Base-by-base conservation (phyloP, 2,888 invertebrate genomes). In the Drosophila vallismaia region DNA sequence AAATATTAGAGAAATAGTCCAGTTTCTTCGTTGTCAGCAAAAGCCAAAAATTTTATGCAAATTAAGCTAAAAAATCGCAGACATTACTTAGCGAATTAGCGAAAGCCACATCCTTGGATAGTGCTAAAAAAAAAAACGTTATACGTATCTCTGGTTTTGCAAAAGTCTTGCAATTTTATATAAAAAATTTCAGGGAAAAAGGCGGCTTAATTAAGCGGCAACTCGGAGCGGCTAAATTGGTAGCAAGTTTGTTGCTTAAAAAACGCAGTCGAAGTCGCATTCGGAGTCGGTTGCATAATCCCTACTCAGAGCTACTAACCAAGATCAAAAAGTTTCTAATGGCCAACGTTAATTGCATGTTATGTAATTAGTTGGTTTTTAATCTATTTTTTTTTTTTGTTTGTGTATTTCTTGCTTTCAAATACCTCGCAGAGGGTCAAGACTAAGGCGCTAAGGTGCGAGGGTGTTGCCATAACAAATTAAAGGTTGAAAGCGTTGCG, bases 311-410 rank as follows among this genome's bases (percentile, higher is more conserved):
- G 19, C 19, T 19, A n/a, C n/a, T 19, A 19, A 7, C 46, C 40
- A 26, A 62, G 59, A 62, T 24, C 45, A 38, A 59, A 59, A 48
- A 38, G 40, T 62, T 62, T 60, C 31, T 48, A 63, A 59, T 59
- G 29, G 56, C 64, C 8, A 14, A 14, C 40, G 60, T 76, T 82
- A 68, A 67, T 63, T 52, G 56, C 54, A 36, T 31, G 57, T 68
- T 68, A 33, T 57, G 58, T 69, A 68, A 68, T 68, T 51, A 68
- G 33, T 31, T 26, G 29, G 9, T 29, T 33, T 33, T 59, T 57
- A 19, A 8, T 2, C 9, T 33, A 3, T 8, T 33, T 36, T 10
- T 33, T 10, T 6, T 33, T 36, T 33, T 44, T 26, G 28, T 29
- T 42, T 2, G 19, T 2, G 53, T 28, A 28, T 29, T 46, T 42